Evolutionary conservation across 2,888 invertebrate genomes (phyloP), one percentile per base, ranked within the genome.

Genomic region (Callyntrura guangdongensis): DNA sequence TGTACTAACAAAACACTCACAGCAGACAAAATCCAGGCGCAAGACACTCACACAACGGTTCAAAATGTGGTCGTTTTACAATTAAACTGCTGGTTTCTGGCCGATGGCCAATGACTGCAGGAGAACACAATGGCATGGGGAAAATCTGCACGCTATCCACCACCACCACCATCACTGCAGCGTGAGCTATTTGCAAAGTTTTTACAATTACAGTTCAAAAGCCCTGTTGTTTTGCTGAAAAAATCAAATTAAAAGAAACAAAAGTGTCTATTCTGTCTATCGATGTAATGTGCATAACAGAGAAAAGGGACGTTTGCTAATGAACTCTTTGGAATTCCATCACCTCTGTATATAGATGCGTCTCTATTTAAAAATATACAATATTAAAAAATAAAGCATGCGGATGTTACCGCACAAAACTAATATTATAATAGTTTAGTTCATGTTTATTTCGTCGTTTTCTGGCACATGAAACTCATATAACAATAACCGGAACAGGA

Each of bases 231-330:
- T 81, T 81, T 83, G 81, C 83, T 64, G n/a, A n/a, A 83, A 83
- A 67, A 67, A 49, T 67, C 64, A 83, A 83, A 64, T 83, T 83
- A 83, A 82, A 27, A 82, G 81, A 59, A 82, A 82, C 81, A 82
- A 82, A n/a, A 82, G 53, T 77, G 45, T 72, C 72, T 72, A 49
- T 49, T 77, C 74, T 53, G 47, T 47, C 17, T 36, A 36, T 36
- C 36, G 36, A 4, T 36, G 36, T 36, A 6, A 4, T 36, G 36
- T 36, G 45, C 72, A 45, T 45, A 9, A 17, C 17, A 17, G 11
- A 49, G 11, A 49, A 22, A 22, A 36, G n/a, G 36, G 2, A 69
- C 8, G n/a, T 20, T 61, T 17, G 8, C 6, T n/a, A 69, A 36
- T 11, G 64, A 22, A 8, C 69, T 69, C 36, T 5, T 4, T 17